Evolutionary conservation across 1,140 invertebrate species (phyloP).

Genomic region (Berghia stephanieae): DNA sequence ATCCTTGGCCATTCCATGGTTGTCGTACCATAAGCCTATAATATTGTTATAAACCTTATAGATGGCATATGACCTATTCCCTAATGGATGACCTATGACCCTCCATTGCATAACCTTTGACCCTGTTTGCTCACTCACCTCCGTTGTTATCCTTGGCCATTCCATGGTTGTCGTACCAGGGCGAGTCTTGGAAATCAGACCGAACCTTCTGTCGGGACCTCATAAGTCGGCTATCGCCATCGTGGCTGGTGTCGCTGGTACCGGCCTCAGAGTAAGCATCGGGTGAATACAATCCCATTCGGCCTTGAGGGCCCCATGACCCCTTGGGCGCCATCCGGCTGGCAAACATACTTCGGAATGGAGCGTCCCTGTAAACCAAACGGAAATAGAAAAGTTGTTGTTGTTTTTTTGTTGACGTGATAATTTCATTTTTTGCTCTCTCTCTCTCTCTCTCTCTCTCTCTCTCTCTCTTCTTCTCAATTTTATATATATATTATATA

Average conservation of each 20-base stretch:
- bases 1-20: not conserved
- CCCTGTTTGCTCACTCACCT: not conserved
- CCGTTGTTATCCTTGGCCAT: not conserved
- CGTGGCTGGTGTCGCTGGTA: conserved; percentile 15
- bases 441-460: too few relatives aligned
- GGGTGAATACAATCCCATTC: conserved; percentile 21
- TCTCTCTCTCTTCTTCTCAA: too few relatives aligned
- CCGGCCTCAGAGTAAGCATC: conserved; percentile 21
- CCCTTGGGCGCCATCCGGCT: conserved; percentile 26
- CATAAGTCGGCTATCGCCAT: conserved; percentile 22
- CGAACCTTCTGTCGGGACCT: not conserved
- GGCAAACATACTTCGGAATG: conserved; percentile 30
- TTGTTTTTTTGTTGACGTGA: too few relatives aligned
- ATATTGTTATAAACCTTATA: not conserved
- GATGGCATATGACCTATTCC: not conserved
- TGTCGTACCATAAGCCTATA: not conserved
- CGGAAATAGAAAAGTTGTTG: too few relatives aligned
- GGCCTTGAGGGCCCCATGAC: conserved; percentile 16
- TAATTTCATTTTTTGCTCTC: too few relatives aligned
- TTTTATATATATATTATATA: too few relatives aligned
- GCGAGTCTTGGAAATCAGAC: conserved; percentile 31
- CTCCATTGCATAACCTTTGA: not conserved
- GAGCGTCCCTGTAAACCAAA: not conserved
- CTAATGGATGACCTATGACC: not conserved
- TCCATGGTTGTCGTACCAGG: conserved; percentile 30